Evolutionary conservation across 1,140 invertebrate genomes (phyloP), one percentile per base, ranked within the genome.

Genomic region (Drosophila neocordata): DNA sequence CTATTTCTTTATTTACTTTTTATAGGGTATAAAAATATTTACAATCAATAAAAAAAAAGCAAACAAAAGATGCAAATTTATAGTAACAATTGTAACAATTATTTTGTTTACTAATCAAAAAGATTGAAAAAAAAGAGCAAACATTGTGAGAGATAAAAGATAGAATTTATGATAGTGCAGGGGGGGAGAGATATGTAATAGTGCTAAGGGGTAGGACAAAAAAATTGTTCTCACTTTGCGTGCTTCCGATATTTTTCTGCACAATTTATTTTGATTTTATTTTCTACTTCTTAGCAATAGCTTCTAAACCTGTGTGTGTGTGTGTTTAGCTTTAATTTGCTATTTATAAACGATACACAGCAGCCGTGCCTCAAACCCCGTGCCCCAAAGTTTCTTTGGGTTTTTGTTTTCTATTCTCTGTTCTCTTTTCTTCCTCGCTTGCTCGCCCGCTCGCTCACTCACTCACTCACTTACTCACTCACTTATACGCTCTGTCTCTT

Each of bases 281-380:
- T 60, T 69, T 20, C 9, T 63, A 31, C 37, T 56, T 37, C 6
- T 56, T 52, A 31, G 55, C 15, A 13, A 34, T 12, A 41, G 8
- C 24, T n/a, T 7, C 2, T 9, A 27, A 1, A 12, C n/a, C n/a
- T 65, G 58, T 41, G 65, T 61, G 69, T 52, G 41, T 65, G 61
- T 66, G 53, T 71, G 53, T 66, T 41, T 44, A 15, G 66, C 48
- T 76, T 77, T 66, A 73, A 78, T 73, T 79, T 70, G 69, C 75
- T 84, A 84, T 84, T 84, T 85, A 85, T 84, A 80, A 87, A 83
- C 63, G 65, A 56, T 34, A 56, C 53, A 34, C 53, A 56, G 53
- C 53, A 56, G 53, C 53, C 53, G 22, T 15, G 27, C 8, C 53
- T 4, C 53, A 12, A 24, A 24, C 22, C 51, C 48, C 20, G n/a